Conservation (phyloP, 1,140 invertebrate genomes). For the Himalopsyche phryganea region DNA sequence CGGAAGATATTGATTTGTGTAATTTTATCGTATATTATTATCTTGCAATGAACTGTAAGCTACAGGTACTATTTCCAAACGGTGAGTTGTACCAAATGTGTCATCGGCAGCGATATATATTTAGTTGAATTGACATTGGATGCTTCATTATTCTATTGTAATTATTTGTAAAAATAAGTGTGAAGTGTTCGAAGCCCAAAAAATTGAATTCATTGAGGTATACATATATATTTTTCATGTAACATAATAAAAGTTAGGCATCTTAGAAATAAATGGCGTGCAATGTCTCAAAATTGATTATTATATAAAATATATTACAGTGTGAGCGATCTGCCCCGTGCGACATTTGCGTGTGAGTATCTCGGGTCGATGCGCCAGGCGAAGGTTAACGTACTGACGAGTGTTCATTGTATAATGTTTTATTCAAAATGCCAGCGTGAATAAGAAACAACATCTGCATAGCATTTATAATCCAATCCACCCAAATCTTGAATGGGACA, state of each 20-base stretch:
- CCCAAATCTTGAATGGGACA: background rate
- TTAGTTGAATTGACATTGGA: too few relatives aligned
- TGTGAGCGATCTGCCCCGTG: background rate
- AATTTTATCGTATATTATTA: too few relatives aligned
- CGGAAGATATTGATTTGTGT: too few relatives aligned
- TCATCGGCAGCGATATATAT: too few relatives aligned
- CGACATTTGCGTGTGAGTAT: background rate
- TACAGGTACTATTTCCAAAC: too few relatives aligned
- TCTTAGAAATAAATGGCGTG: slow-evolving; percentile 6
- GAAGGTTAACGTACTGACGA: slow-evolving; percentile 1
- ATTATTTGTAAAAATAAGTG: background rate
- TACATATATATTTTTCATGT: background rate
- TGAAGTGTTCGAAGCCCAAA: background rate
- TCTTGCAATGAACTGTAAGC: too few relatives aligned
- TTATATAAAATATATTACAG: slow-evolving; percentile 3
- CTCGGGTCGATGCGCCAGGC: background rate
- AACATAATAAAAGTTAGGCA: slow-evolving; percentile 2
- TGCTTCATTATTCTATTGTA: background rate
- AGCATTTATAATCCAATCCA: background rate
- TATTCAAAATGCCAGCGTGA: background rate
- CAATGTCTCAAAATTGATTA: slow-evolving; percentile 17
- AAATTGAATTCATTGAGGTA: slow-evolving; percentile 1
- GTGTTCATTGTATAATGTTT: slow-evolving; percentile 2
- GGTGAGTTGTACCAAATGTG: too few relatives aligned
- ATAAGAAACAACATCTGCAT: background rate